Base-by-base conservation (phyloP, 2,888 invertebrate genomes). In the Archaeoteleia sp. region DNA sequence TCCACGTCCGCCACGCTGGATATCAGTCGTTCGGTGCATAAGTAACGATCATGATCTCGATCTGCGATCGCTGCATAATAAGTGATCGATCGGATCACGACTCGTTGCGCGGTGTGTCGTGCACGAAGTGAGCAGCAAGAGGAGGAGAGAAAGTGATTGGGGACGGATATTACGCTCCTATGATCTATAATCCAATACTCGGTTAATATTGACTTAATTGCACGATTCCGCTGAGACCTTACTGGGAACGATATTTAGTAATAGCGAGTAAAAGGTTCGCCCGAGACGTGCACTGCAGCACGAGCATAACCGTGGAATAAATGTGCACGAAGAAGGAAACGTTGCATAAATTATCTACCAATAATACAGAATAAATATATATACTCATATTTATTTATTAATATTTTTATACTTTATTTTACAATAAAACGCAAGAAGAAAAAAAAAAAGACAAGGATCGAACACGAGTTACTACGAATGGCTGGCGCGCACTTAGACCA, bases 111-210 rank as follows among this genome's bases (percentile, higher is more conserved):
- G 51, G 34, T 30, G 60, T 46, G 45, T 14, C 42, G 40, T 6
- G 54, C 45, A 46, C 67, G 45, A 53, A 51, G 29, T 34, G 14
- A 37, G 27, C 13, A 46, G 23, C 34, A 49, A n/a, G n/a, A n/a
- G n/a, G n/a, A n/a, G 34, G 8, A 17, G 51, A 40, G 60, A 55
- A 55, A 55, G 55, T 54, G 48, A 62, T 54, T 40, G 54, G 12
- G 45, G 32, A 27, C 39, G 20, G 45, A 29, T 48, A 54, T 54
- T 54, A 62, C 62, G 48, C n/a, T 62, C 42, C 48, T 43, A 55
- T 55, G 62, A 62, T 62, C 62, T 62, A 62, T 48, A 54, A 55
- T 62, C 62, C 48, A 62, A 62, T 62, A 55, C 7, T 13, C 55
- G 63, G 32, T 62, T 54, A 54, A 62, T 54, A 62, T 54, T 48